Percentiles rank a stretch among this genome's conserved stretches.
These are phyloP conservation scores for Bujurquina vittata DNA, from an alignment of 2,113 vertebrate species.

Conservation along the genomic window DNA sequence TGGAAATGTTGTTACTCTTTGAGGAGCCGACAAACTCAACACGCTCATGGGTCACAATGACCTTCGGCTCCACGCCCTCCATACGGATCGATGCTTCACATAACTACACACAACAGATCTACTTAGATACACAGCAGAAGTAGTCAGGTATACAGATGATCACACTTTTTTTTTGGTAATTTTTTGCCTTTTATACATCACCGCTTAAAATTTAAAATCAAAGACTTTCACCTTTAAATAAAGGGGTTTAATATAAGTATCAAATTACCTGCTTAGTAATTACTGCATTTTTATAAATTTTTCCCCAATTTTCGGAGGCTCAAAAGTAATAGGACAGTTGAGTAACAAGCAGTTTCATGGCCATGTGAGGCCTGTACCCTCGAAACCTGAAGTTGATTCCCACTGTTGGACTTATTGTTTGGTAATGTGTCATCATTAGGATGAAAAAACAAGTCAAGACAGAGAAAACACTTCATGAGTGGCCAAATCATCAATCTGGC, in stretches of 20 bases:
- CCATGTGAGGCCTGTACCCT: neutral
- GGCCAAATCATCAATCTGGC: neutral
- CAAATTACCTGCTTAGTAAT: neutral
- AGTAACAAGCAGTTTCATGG: neutral
- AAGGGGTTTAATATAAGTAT: neutral
- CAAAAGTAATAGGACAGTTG: neutral
- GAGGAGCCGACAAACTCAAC: conserved; percentile 87
- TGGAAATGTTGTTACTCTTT: conserved; percentile 88
- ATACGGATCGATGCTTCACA: conserved; percentile 79
- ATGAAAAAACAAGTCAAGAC: no score
- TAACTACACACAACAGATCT: conserved; percentile 69
- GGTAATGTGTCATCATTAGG: neutral
- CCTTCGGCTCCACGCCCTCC: conserved; percentile 72
- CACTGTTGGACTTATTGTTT: neutral
- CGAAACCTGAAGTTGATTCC: neutral
- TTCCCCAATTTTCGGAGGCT: neutral
- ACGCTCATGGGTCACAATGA: conserved; percentile 67
- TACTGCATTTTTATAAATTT: neutral
- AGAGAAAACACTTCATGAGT: no score
- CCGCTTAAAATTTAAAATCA: neutral
- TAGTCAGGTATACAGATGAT: neutral
- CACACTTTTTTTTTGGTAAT: neutral
- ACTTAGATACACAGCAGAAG: conserved; percentile 2
- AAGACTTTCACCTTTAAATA: neutral
- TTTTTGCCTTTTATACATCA: neutral